Evolutionary conservation across 2,888 invertebrate genomes (phyloP).

Genomic region (Camptogramma bilineatum): DNA sequence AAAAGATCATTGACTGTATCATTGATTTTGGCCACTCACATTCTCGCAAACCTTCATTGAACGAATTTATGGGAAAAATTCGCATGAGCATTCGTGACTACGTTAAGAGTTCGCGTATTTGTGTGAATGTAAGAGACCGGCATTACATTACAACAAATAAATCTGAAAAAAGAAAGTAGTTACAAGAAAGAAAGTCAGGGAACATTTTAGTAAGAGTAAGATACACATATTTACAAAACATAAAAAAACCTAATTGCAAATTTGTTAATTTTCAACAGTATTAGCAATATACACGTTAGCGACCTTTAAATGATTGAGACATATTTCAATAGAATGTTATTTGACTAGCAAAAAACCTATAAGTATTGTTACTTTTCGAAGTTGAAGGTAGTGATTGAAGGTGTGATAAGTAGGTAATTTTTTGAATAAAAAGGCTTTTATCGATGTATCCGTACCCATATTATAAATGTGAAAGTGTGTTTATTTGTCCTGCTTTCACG

Average conservation of each 20-base stretch:
- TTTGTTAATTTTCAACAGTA: constrained; percentile 40
- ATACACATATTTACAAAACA: constrained; percentile 9
- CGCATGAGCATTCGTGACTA: too few species aligned
- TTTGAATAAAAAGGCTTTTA: not conserved
- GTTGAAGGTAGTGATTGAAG: not conserved
- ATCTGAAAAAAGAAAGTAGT: not conserved
- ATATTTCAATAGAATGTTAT: not conserved
- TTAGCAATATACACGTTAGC: constrained; percentile 81
- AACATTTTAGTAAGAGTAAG: not conserved
- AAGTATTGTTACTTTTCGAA: constrained; percentile 17
- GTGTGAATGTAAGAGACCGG: too few species aligned
- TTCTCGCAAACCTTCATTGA: too few species aligned
- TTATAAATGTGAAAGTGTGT: too few species aligned
- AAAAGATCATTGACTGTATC: too few species aligned
- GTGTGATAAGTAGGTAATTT: not conserved
- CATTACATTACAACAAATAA: not conserved
- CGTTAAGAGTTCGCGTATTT: too few species aligned
- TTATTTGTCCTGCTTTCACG: too few species aligned
- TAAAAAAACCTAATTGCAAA: not conserved
- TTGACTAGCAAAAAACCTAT: constrained; percentile 3
- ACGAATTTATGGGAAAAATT: too few species aligned
- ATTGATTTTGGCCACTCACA: too few species aligned
- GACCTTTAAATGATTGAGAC: constrained; percentile 30
- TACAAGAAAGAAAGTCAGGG: not conserved
- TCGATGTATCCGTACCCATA: too few species aligned